Evolutionary conservation across 2,797 vertebrate genomes (phyloP).

Genomic region (Tauraco hartlaubi): DNA sequence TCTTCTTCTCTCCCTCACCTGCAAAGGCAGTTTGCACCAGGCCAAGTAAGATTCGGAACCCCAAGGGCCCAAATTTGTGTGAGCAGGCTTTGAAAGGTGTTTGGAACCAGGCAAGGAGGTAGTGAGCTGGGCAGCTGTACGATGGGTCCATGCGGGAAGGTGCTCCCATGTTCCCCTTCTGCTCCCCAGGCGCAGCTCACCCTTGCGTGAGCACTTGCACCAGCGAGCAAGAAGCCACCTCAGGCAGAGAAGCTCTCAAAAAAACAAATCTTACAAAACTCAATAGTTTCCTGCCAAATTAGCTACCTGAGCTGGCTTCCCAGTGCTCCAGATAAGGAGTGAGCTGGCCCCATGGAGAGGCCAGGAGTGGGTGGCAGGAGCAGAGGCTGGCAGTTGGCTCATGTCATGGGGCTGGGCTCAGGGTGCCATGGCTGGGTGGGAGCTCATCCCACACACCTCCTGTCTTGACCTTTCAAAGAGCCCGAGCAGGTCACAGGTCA

Average conservation of each 20-base stretch:
- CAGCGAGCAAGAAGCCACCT: not conserved
- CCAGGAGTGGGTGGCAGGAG: not conserved
- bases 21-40: not conserved
- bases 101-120: not conserved
- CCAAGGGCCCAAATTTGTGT: not conserved
- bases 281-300: not conserved
- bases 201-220: not conserved
- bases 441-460: not conserved
- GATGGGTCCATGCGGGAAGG: not conserved
- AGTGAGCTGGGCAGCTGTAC: fast-evolving
- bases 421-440: not conserved
- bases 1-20: not conserved
- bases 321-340: not conserved
- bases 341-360: not conserved
- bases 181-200: fast-evolving
- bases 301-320: not conserved
- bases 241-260: not conserved
- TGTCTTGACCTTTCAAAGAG: not conserved
- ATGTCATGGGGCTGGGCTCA: not conserved
- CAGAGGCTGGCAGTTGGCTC: not conserved
- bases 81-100: not conserved
- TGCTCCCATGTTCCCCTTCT: fast-evolving
- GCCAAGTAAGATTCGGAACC: not conserved
- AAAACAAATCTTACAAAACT: not conserved
- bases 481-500: not conserved